Percentiles rank a stretch among this genome's conserved stretches.
These are phyloP conservation scores for Amphipoea oculea DNA, from an alignment of 2,888 invertebrate species.

Conservation along the genomic window DNA sequence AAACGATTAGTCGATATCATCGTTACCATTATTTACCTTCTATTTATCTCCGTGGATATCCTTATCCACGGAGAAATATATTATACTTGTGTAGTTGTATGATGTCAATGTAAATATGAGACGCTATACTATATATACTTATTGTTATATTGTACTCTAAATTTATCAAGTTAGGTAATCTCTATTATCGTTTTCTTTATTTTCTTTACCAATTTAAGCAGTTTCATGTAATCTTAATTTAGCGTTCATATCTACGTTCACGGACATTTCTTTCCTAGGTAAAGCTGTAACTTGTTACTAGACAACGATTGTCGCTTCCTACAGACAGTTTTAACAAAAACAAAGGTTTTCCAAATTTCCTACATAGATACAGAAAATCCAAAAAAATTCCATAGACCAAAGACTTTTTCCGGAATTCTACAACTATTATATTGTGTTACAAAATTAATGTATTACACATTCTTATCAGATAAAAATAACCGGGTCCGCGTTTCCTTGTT, in stretches of 20 bases:
- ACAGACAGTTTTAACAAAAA: conserved; percentile 14
- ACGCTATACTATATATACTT: not conserved
- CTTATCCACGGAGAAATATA: not conserved
- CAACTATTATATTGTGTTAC: conserved; percentile 36
- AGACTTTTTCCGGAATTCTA: conserved; percentile 54
- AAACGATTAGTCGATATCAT: conserved; percentile 19
- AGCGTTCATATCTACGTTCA: conserved; percentile 1
- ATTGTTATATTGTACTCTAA: conserved; percentile 14
- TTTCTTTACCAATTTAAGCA: not conserved
- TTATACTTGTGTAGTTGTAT: conserved; percentile 8
- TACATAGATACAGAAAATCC: conserved; percentile 47
- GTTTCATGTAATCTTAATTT: conserved; percentile 20
- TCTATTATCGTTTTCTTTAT: conserved; percentile 12
- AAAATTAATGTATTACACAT: conserved; percentile 38
- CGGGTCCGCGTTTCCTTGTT: conserved; percentile 55
- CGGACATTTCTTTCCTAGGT: not conserved
- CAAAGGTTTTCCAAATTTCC: conserved; percentile 39
- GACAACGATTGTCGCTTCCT: conserved; percentile 36
- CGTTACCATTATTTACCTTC: conserved; percentile 18
- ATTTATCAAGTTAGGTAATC: conserved; percentile 6
- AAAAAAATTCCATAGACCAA: conserved; percentile 56
- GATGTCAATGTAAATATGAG: conserved; percentile 35
- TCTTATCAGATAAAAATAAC: conserved; percentile 61
- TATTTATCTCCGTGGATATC: conserved; percentile 18
- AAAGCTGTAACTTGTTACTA: not conserved